Evolutionary conservation across 2,797 vertebrate species (phyloP), one percentile per base, ranked within the genome.

Genomic region (Bovichtus diacanthus): DNA sequence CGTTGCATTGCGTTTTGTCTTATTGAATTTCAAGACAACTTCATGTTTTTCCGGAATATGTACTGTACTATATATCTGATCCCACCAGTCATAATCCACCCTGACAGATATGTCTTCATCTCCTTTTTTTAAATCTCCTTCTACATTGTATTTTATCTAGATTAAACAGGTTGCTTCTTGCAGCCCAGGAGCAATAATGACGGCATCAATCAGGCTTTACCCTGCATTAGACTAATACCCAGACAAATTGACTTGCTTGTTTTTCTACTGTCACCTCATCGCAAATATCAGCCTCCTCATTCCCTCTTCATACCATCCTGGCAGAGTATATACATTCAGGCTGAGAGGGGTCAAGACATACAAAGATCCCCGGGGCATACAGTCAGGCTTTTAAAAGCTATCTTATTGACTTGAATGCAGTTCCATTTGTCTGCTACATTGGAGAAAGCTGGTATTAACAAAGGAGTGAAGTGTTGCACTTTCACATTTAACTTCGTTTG

Each of bases 181-280:
- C 63, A 71, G 68, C 77, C 54, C 73, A 73, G 78, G 55, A 73
- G 64, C 53, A 54, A 79, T 88, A 93, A 91, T 83, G 80, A 87
- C 88, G 81, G 78, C 83, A 93, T 92, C 89, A 85, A 87, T 92
- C 88, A 87, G 74, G 70, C 76, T 93, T 91, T 90, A 80, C 58
- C 39, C 61, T 83, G 49, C 54, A 47, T 75, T 39, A 61, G 64
- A 78, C 81, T 86, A 86, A 90, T 82, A 83, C 83, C 54, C 70
- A 59, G 75, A 88, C 78, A 90, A 83, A 93, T 72, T 86, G 87
- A 87, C 82, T 83, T 85, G 84, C 87, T 89, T 90, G 80, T 82
- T 88, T 78, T 83, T 67, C 74, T 55, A 23, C 70, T 74, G 83
- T 91, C 87, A 83, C 78, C 77, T 76, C 76, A 68, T 74, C 11